phyloP scores from a whole-genome alignment of 2,113 vertebrate species.

The Myotis yumanensis region DNA sequence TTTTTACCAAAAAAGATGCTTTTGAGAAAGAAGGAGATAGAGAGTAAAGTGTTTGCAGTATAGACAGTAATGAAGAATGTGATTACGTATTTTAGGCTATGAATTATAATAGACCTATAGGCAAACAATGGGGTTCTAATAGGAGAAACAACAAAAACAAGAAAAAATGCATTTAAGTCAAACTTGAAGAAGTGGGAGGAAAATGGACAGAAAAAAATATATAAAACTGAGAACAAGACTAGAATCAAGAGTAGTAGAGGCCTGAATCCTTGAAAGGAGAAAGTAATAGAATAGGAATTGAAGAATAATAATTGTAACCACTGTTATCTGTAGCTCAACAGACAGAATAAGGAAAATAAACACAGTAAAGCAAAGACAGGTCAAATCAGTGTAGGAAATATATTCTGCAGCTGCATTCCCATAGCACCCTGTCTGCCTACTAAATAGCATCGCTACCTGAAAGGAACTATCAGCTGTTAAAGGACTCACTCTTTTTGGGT shows the following conservation, averaged over 20 bases:
- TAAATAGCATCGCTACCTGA: background rate
- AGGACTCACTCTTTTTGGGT: no score
- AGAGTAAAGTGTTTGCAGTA: background rate
- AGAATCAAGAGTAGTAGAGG: background rate
- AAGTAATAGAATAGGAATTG: background rate
- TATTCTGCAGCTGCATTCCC: background rate
- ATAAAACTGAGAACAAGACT: background rate
- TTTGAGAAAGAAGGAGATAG: background rate
- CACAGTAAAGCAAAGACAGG: background rate
- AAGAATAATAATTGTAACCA: background rate
- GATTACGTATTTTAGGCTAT: background rate
- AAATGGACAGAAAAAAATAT: background rate
- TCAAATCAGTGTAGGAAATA: background rate
- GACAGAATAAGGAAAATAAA: background rate
- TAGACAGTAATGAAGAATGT: background rate
- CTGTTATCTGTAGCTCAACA: background rate
- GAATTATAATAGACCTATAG: background rate
- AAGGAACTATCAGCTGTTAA: background rate
- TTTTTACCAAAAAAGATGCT: background rate
- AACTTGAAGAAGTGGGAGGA: background rate
- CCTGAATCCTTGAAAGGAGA: background rate
- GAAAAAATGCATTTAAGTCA: background rate
- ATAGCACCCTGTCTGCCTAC: background rate
- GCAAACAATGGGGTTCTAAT: background rate
- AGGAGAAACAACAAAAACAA: background rate